A percentile compares a stretch with the other conserved stretches of the same genome.
phyloP scores from a whole-genome alignment of 2,797 vertebrate species.

The Staurois parvus region DNA sequence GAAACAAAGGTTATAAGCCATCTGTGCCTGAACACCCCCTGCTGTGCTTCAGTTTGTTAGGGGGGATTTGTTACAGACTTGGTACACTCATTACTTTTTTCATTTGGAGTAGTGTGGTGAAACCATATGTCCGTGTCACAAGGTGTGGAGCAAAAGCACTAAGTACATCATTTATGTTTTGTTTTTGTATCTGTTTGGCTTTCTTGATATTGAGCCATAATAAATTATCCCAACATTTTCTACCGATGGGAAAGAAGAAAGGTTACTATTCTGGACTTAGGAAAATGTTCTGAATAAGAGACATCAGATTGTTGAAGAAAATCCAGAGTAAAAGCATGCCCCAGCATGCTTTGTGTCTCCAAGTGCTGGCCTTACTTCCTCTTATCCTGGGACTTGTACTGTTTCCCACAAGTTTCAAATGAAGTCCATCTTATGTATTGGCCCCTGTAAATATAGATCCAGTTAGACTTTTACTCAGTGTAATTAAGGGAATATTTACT shows the following conservation, averaged over 20 bases:
- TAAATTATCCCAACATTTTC: constrained; percentile 69
- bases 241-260: constrained; percentile 54
- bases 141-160: constrained; percentile 11
- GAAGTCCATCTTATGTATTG: neutral
- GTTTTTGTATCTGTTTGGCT: constrained; percentile 64
- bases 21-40: constrained; percentile 91
- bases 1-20: constrained; percentile 86
- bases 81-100: constrained; percentile 68
- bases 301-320: neutral
- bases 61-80: constrained; percentile 83
- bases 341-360: constrained; percentile 22
- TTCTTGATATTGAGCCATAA: constrained; percentile 75
- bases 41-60: constrained; percentile 78
- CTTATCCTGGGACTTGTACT: neutral
- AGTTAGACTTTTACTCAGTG: neutral
- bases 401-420: neutral
- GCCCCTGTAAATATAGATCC: constrained; percentile 3
- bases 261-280: neutral
- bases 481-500: constrained; percentile 57
- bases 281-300: neutral
- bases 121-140: neutral
- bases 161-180: neutral
- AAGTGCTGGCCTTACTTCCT: neutral
- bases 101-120: constrained; percentile 25
- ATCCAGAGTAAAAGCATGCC: neutral